Conservation (phyloP, 2,888 invertebrate species). For the Prostheceraeus crozeri region DNA sequence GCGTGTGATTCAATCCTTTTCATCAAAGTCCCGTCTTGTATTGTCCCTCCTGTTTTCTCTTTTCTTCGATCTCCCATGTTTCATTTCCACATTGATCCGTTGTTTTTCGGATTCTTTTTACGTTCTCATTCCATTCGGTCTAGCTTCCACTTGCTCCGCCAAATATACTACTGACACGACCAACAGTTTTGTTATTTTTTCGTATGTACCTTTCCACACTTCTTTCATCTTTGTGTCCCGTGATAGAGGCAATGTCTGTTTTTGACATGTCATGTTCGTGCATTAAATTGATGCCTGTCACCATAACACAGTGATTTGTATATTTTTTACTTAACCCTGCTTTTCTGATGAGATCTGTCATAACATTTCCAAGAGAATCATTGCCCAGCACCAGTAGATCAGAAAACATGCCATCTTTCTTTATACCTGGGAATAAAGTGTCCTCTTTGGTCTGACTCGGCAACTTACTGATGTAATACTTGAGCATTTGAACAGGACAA, state of each 20-base stretch:
- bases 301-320: too few relatives aligned
- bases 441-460: slow-evolving; percentile 25
- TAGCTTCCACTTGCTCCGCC: too few relatives aligned
- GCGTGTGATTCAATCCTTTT: too few relatives aligned
- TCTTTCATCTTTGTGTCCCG: slow-evolving; percentile 15
- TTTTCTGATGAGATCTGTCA: slow-evolving; percentile 13
- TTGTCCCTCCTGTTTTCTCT: too few relatives aligned
- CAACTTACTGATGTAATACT: slow-evolving; percentile 16
- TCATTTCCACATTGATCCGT: too few relatives aligned
- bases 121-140: too few relatives aligned
- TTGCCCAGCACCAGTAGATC: slow-evolving; percentile 18
- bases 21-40: too few relatives aligned
- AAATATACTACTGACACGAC: too few relatives aligned
- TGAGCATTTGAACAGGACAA: slow-evolving; percentile 19
- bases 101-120: too few relatives aligned
- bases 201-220: slow-evolving; percentile 13
- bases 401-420: slow-evolving; percentile 1
- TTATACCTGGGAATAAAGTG: slow-evolving; percentile 11
- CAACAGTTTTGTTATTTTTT: slow-evolving; percentile 9
- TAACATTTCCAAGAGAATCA: slow-evolving; percentile 4
- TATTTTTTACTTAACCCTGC: slow-evolving; percentile 7
- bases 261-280: neutral
- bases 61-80: too few relatives aligned
- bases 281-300: slow-evolving; percentile 16
- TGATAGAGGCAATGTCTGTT: slow-evolving; percentile 11